Base-by-base conservation (phyloP, 1,140 invertebrate species). In the Hycleus phaleratus region DNA sequence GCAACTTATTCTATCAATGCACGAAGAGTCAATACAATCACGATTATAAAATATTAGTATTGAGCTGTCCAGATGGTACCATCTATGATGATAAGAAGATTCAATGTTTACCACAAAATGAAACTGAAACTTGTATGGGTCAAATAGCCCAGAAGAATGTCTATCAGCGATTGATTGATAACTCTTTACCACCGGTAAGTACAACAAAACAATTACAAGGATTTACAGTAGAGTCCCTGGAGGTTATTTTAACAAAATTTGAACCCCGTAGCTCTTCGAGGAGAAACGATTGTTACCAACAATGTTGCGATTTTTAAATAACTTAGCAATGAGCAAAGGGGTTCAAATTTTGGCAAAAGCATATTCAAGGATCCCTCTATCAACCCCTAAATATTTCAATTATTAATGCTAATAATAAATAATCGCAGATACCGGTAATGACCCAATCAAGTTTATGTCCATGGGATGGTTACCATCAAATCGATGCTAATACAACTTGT, bases 1-100 rank as follows among this genome's bases (percentile, higher is more conserved):
- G 90, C 67, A 87, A 91, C 69, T 71, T 88, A 43, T 90, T 91
- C 73, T 92, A 92, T 66, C 88, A 92, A 71, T 92, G 90, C 69
- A 85, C 82, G 10, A 79, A 78, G 56, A 80, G 81, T 49, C 49
- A 64, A 24, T 75, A 82, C 18, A 82, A 73, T 38, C 82, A 83
- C 66, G 84, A 90, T 60, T 73, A 87, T 4, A 89, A 87, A 66
- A 78, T 91, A 52, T 76, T 87, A 1, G 78, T 84, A 3, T 80
- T 91, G 46, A 82, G 81, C 47, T 92, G 90, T 73, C 85, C 86
- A 4, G 83, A 87, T 60, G 82, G 82, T 54, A 88, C 85, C 0
- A 80, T 89, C 45, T 92, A 83, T 63, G 86, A 90, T 61, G 85
- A 90, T 61, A 73, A 78, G 49, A 80, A 84, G 59, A 80, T 83